phyloP scores from a whole-genome alignment of 2,113 vertebrate genomes.

The Mastomys natalensis region DNA sequence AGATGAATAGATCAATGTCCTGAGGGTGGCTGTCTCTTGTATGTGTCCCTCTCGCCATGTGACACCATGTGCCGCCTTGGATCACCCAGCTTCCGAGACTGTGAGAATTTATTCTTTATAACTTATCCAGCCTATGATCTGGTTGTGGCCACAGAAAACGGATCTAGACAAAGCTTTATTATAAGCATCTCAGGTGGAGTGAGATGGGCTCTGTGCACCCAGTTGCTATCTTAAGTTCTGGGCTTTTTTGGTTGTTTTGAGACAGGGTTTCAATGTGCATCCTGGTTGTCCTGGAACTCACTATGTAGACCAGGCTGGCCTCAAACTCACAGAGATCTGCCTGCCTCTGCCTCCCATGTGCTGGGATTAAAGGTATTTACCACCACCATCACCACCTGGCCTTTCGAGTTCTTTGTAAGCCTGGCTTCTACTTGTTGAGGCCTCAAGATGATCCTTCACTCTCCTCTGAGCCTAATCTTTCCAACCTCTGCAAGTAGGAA shows the following conservation, averaged over 20 bases:
- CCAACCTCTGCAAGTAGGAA: not conserved
- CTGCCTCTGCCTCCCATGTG: not conserved
- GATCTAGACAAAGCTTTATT: not conserved
- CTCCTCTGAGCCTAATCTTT: not conserved
- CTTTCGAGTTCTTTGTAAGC: not conserved
- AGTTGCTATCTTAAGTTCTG: not conserved
- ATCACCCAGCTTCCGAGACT: not conserved
- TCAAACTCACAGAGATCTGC: not conserved
- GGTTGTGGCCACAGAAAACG: not conserved
- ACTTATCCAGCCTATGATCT: not conserved
- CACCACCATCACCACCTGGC: not conserved
- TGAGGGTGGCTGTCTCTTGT: not conserved
- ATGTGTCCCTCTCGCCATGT: not conserved
- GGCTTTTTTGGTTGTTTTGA: not conserved
- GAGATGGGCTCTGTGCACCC: not conserved
- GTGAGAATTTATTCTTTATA: not conserved
- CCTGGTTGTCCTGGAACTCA: not conserved
- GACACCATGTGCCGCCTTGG: no score
- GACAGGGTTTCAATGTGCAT: not conserved
- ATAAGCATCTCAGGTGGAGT: not conserved
- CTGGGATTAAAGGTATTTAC: not conserved
- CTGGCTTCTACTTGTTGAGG: not conserved
- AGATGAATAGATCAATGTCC: not conserved
- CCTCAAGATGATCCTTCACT: not conserved
- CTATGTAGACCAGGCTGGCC: not conserved